Percentiles rank a stretch among this genome's conserved stretches.
These are phyloP conservation scores for Formicarius rufipectus DNA, from an alignment of 2,113 vertebrate genomes.

Conservation along the genomic window DNA sequence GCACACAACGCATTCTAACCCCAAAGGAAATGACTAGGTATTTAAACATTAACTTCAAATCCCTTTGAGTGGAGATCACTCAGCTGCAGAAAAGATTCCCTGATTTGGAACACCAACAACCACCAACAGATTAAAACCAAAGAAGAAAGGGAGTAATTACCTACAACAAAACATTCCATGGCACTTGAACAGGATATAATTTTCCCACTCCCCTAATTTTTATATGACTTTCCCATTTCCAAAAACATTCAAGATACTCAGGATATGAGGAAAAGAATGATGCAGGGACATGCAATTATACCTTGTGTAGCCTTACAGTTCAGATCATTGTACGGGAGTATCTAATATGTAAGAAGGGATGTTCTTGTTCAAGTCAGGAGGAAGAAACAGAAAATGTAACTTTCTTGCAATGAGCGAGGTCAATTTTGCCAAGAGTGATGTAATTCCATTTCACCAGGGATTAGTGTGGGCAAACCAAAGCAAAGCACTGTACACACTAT, in stretches of 20 bases:
- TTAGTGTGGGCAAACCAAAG: background rate
- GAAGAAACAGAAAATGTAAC: background rate
- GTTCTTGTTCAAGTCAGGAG: background rate
- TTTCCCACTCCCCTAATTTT: background rate
- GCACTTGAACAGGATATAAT: background rate
- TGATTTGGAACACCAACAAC: background rate
- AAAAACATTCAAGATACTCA: background rate
- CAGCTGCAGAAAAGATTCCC: background rate
- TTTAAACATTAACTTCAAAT: background rate
- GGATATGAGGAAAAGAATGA: background rate
- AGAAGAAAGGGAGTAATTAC: background rate
- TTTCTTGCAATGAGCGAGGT: background rate
- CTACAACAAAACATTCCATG: background rate
- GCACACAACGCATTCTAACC: rapidly evolving
- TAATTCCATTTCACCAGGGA: background rate
- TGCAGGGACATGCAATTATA: background rate
- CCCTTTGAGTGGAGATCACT: background rate
- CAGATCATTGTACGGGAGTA: background rate
- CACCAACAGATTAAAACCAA: background rate
- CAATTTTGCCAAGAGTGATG: background rate
- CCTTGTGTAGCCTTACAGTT: background rate
- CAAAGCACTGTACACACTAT: background rate
- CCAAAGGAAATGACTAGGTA: background rate
- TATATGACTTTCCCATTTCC: background rate
- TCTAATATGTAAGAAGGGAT: background rate